These are phyloP conservation scores for Zosterops lateralis DNA, from an alignment of 2,113 vertebrate genomes.

Conservation along the genomic window DNA sequence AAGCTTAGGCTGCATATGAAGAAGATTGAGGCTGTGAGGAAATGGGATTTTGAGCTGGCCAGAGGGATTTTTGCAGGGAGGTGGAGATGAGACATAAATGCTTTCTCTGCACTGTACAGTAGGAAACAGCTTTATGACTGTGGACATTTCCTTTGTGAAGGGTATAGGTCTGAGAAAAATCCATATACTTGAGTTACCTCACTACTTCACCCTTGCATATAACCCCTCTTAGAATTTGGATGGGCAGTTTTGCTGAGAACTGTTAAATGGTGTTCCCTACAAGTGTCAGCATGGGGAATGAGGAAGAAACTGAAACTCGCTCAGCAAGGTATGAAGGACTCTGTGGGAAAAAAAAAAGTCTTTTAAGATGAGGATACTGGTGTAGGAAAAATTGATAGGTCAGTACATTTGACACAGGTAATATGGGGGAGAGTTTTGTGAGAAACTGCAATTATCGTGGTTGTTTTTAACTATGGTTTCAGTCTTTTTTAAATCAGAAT, in stretches of 20 bases:
- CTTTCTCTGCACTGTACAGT: neutral
- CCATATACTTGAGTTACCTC: neutral
- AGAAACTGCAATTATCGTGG: neutral
- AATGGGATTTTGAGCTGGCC: neutral
- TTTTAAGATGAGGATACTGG: neutral
- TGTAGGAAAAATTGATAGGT: neutral
- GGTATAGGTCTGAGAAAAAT: neutral
- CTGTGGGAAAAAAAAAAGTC: neutral
- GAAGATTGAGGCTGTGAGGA: neutral
- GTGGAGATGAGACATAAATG: neutral
- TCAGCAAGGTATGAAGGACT: neutral
- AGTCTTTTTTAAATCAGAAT: neutral
- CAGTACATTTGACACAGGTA: neutral
- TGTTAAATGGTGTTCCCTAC: neutral
- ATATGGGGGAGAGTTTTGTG: neutral
- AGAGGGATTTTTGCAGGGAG: neutral
- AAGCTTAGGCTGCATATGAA: neutral
- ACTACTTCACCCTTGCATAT: neutral
- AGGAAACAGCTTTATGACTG: neutral
- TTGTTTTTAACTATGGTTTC: neutral
- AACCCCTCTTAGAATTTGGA: neutral
- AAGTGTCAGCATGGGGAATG: neutral
- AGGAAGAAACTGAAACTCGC: neutral
- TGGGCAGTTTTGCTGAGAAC: neutral
- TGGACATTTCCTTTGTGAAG: neutral